Evolutionary conservation across 2,888 invertebrate genomes (phyloP), one percentile per base, ranked within the genome.

Genomic region (Meteorus colon): DNA sequence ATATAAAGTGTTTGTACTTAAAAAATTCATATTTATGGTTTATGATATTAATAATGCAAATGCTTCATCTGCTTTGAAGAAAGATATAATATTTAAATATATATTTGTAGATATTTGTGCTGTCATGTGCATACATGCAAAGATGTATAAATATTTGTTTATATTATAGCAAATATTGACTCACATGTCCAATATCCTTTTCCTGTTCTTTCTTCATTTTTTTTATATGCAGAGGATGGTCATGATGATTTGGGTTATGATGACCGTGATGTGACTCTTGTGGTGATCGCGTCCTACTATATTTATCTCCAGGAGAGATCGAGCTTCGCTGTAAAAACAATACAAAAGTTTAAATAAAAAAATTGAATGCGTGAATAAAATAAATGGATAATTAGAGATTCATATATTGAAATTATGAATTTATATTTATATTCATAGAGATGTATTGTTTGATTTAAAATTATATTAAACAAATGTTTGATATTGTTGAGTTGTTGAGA

Each of bases 231-330:
- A 88, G 82, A 65, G 87, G 84, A 77, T 89, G 88, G 63, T 89
- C 89, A 77, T 89, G 89, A 77, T 89, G 89, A 82, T 89, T 89
- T 77, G 88, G 88, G 27, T 87, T 83, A 83, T 94, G 93, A 85
- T 93, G 93, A 70, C 86, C 82, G 83, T 94, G 94, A 85, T 93
- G 93, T 75, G 91, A 90, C 86, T 94, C 94, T 75, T 92, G 93
- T 31, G 95, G 95, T 89, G 95, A 95, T 89, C 95, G 92, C 86
- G 95, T 94, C 89, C 96, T 92, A 72, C 84, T 89, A 89, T 96
- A 96, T 90, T 96, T 96, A 90, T 96, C 96, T 77, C 94, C 95
- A 41, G 96, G 96, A 79, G 96, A 96, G 91, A 96, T 95, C 84
- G 96, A 96, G 91, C 95, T 95, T 89, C 94, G 93, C 96, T 96